phyloP scores from a whole-genome alignment of 2,888 invertebrate species.

The Neoitamus cyanurus region DNA sequence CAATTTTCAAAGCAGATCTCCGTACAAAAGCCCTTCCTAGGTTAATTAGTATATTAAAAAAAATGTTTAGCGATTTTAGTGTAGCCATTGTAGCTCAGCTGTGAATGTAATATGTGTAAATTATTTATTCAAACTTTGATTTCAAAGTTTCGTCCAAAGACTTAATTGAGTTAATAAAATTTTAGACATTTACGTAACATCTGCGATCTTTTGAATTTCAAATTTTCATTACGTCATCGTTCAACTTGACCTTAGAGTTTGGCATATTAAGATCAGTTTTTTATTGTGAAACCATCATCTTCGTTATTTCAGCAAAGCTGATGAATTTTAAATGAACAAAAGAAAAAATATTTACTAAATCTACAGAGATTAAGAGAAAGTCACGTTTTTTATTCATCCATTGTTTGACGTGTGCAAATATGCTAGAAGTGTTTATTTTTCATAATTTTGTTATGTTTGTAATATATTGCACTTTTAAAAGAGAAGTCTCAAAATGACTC shows the following conservation, averaged over 20 bases:
- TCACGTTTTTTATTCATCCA: too few species aligned
- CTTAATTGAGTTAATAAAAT: constrained; percentile 7
- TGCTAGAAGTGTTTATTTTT: too few species aligned
- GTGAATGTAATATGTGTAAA: neutral
- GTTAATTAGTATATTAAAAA: neutral
- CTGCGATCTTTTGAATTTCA: neutral
- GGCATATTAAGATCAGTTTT: neutral
- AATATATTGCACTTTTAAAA: too few species aligned
- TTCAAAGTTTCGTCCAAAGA: constrained; percentile 15
- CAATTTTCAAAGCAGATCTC: neutral
- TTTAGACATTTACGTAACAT: neutral
- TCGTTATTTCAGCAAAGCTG: neutral
- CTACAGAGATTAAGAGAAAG: too few species aligned
- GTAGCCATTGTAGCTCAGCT: neutral
- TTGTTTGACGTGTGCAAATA: too few species aligned
- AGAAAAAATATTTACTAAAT: neutral
- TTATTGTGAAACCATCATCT: neutral
- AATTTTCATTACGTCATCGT: neutral
- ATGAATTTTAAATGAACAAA: neutral
- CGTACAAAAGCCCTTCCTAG: neutral
- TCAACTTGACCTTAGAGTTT: neutral
- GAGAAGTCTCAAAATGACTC: too few species aligned
- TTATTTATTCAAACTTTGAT: constrained; percentile 8
- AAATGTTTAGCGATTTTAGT: neutral
- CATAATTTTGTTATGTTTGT: too few species aligned